Base-by-base conservation (phyloP, 2,113 vertebrate species). In the Chunga burmeisteri region DNA sequence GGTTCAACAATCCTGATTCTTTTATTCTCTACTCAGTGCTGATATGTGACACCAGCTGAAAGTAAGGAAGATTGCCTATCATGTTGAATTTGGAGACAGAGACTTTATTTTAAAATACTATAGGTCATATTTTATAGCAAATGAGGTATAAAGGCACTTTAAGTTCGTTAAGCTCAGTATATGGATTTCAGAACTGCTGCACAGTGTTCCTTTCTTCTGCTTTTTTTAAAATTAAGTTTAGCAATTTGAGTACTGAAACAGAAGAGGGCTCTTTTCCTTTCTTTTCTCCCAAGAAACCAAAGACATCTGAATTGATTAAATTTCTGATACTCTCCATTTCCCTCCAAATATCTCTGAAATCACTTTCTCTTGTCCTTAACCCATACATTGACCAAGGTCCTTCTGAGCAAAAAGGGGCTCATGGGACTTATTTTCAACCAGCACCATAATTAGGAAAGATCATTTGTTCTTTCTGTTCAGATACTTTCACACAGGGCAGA, bases 231-330 rank as follows among this genome's bases (percentile, higher is more conserved):
- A 59, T 26, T 5, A 71, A 16, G 52, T 78, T 81, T 20, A 90
- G 88, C 81, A 93, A 49, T 92, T 75, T 65, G 70, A 72, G 30
- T n/a, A 38, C 30, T 71, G 79, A 81, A 86, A 96, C 89, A 95
- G 93, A 94, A 96, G 93, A 89, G 94, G 86, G 93, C 86, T 96
- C 93, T 87, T 95, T 91, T 67, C 83, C 77, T 88, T 70, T 74
- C 16, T 68, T 79, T 67, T 78, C 29, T 92, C 25, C 32, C 29
- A 84, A 83, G 61, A 86, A 86, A 79, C 12, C n/a, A 61, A 49
- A 85, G 16, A n/a, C 20, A 75, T 49, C 16, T 9, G 5, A 91
- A 90, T 10, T 36, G 42, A 56, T 61, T 58, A 62, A 7, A 44
- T 79, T 72, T 86, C 50, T 42, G 11, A 66, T n/a, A 27, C 13